Evolutionary conservation across 2,797 vertebrate species (phyloP).

Genomic region (Xenentodon cancila): DNA sequence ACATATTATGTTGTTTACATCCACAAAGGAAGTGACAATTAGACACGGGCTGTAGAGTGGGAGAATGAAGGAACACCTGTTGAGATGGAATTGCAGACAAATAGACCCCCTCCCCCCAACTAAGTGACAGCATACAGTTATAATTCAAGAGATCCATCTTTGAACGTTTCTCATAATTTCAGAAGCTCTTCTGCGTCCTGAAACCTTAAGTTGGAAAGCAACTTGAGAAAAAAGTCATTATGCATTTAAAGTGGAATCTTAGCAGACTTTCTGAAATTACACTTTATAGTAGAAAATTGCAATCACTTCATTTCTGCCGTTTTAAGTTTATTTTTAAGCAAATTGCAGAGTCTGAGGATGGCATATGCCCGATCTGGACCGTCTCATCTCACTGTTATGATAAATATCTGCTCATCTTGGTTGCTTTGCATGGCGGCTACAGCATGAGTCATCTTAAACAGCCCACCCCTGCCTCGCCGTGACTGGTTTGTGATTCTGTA

Average conservation of each 20-base stretch:
- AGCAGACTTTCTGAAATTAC: neutral
- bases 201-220: neutral
- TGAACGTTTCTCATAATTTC: neutral
- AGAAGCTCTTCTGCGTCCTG: no score
- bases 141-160: neutral
- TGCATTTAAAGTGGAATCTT: neutral
- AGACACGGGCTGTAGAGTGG: conserved; percentile 20
- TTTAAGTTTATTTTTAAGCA: neutral
- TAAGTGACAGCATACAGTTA: neutral
- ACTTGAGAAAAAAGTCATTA: neutral
- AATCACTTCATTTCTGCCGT: no score
- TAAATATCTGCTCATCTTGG: no score
- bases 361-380: no score
- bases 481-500: no score
- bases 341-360: neutral
- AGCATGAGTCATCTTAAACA: no score
- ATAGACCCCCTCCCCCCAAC: neutral
- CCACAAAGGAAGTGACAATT: conserved; percentile 61
- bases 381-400: no score
- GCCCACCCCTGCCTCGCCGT: no score
- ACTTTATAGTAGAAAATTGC: neutral
- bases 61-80: conserved; percentile 27
- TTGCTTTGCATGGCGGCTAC: no score
- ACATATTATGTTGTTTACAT: conserved; percentile 69
- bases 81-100: conserved; percentile 25